These are phyloP conservation scores for Phenacoccus solenopsis DNA, from an alignment of 1,140 invertebrate genomes.

Conservation along the genomic window DNA sequence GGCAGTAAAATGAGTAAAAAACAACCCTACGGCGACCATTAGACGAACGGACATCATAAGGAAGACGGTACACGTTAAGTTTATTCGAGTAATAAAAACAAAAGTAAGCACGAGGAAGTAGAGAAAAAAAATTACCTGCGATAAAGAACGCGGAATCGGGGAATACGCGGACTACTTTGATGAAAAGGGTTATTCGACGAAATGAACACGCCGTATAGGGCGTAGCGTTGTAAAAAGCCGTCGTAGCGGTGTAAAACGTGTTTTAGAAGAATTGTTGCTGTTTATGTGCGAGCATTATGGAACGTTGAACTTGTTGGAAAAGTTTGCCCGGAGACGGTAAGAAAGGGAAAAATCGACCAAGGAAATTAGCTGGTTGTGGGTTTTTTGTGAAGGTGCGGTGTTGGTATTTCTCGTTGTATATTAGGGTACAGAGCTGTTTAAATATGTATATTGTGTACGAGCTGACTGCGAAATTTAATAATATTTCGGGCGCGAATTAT, in stretches of 20 bases:
- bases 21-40: too few relatives aligned
- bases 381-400: neutral
- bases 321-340: neutral
- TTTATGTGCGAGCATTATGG: neutral
- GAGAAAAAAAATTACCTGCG: too few relatives aligned
- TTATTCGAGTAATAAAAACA: conserved; percentile 3
- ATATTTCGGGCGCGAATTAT: neutral
- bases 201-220: neutral
- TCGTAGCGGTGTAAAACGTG: neutral
- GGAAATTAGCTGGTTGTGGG: neutral
- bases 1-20: too few relatives aligned
- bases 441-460: too few relatives aligned
- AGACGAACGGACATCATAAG: too few relatives aligned
- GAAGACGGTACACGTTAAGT: too few relatives aligned
- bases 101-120: too few relatives aligned
- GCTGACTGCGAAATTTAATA: too few relatives aligned
- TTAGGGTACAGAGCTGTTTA: too few relatives aligned
- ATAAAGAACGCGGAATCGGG: neutral
- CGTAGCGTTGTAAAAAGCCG: neutral
- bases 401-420: too few relatives aligned
- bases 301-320: neutral
- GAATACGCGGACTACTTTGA: neutral
- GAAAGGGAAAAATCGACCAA: too few relatives aligned
- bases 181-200: neutral
- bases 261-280: neutral